These are phyloP conservation scores for Rhea pennata DNA, from an alignment of 2,113 vertebrate genomes.

Conservation along the genomic window DNA sequence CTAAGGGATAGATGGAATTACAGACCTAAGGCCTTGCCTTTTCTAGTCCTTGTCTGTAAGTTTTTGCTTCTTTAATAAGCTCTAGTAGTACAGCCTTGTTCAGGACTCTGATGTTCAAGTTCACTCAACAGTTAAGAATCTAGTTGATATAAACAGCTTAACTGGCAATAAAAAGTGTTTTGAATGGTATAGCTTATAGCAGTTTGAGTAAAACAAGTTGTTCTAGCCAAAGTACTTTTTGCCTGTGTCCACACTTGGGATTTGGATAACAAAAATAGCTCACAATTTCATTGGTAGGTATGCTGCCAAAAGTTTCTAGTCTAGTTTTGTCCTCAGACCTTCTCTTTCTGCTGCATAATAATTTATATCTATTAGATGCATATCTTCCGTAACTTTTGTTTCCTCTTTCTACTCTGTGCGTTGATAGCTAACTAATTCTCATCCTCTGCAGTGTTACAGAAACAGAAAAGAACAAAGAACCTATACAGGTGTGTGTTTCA, in stretches of 20 bases:
- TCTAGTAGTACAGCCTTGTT: neutral
- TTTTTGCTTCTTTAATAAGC: neutral
- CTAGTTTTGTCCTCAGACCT: neutral
- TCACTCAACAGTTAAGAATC: neutral
- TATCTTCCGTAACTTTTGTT: neutral
- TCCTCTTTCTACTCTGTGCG: neutral
- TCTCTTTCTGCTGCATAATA: neutral
- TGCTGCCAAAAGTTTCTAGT: slow-evolving; percentile 24
- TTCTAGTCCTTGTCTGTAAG: neutral
- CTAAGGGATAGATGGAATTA: slow-evolving; percentile 4
- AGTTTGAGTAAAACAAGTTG: slow-evolving; percentile 33
- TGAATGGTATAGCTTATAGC: neutral
- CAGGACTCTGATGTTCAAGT: neutral
- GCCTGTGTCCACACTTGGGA: neutral
- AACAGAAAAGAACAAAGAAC: neutral
- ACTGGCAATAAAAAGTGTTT: neutral
- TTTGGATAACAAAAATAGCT: slow-evolving; percentile 52
- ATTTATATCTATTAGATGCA: neutral
- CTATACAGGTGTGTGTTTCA: slow-evolving; percentile 26
- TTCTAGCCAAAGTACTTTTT: slow-evolving; percentile 30
- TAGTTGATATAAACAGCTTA: neutral
- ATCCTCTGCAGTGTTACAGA: neutral
- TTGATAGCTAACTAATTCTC: neutral
- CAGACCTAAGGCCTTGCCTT: neutral
- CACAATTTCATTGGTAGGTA: neutral